A percentile compares a stretch with the other conserved stretches of the same genome.
These are phyloP conservation scores for Enteromius trimaculatus DNA, from an alignment of 2,797 vertebrate species.

Conservation along the genomic window DNA sequence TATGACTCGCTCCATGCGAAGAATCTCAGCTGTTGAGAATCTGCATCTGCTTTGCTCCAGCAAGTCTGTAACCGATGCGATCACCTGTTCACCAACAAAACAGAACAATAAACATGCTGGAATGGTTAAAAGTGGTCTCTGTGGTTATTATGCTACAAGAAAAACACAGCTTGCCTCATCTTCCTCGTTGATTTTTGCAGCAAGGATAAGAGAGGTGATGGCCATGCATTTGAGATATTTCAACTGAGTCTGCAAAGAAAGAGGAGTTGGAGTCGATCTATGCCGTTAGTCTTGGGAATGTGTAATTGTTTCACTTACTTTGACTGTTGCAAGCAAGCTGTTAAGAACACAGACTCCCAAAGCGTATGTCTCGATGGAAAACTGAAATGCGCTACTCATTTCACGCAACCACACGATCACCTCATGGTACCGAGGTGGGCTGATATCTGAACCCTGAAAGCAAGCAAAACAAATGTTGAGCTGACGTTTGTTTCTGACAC, in stretches of 20 bases:
- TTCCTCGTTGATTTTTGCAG: constrained; percentile 85
- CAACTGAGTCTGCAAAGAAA: constrained; percentile 74
- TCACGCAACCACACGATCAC: constrained; percentile 77
- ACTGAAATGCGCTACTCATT: constrained; percentile 73
- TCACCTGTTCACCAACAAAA: constrained; percentile 78
- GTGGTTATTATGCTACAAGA: background rate
- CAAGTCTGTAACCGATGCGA: constrained; percentile 82
- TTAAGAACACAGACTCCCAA: constrained; percentile 78
- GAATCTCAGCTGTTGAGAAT: constrained; percentile 85
- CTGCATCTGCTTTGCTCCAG: constrained; percentile 82
- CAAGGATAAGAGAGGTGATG: constrained; percentile 82
- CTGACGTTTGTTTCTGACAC: background rate
- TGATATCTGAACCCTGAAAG: constrained; percentile 78
- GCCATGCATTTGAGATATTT: constrained; percentile 80
- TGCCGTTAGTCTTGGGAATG: fast-evolving
- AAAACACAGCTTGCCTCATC: constrained; percentile 74
- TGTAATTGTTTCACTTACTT: constrained; percentile 62
- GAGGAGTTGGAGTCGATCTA: background rate
- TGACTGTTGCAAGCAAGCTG: constrained; percentile 76
- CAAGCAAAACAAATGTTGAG: background rate
- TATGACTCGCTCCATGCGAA: constrained; percentile 87
- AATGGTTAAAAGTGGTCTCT: constrained; percentile 3
- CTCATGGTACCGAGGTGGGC: constrained; percentile 72
- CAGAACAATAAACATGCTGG: constrained; percentile 76
- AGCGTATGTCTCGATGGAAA: constrained; percentile 77